phyloP scores from a whole-genome alignment of 2,113 vertebrate genomes.

The Procapra przewalskii region DNA sequence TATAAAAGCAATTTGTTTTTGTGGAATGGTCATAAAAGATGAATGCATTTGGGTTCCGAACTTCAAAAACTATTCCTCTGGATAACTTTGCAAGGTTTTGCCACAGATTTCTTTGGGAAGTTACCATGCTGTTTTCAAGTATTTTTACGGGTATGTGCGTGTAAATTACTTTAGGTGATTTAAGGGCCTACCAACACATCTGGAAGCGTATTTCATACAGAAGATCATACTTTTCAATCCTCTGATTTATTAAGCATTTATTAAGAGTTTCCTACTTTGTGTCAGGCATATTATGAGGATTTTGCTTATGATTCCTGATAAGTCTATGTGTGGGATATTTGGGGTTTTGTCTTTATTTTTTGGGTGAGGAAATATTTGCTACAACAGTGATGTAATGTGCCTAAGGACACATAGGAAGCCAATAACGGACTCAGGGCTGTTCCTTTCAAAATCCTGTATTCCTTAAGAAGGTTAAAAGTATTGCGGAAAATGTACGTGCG shows the following conservation, averaged over 20 bases:
- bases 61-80: slow-evolving; percentile 39
- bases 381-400: neutral
- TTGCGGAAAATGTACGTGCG: fast-evolving
- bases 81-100: slow-evolving; percentile 21
- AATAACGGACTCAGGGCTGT: neutral
- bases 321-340: neutral
- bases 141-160: neutral
- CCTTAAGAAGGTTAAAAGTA: no score
- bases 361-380: neutral
- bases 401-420: fast-evolving
- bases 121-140: neutral
- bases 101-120: neutral
- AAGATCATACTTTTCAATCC: neutral
- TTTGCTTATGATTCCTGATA: neutral
- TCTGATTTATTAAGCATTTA: fast-evolving
- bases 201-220: fast-evolving
- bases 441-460: fast-evolving
- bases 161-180: neutral
- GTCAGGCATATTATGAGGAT: fast-evolving
- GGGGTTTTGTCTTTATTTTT: neutral
- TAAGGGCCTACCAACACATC: neutral
- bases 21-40: slow-evolving; percentile 31
- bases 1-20: slow-evolving; percentile 78
- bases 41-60: slow-evolving; percentile 58
- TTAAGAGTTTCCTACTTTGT: fast-evolving